Evolutionary conservation across 2,797 vertebrate genomes (phyloP).

Genomic region (Bucorvus abyssinicus): DNA sequence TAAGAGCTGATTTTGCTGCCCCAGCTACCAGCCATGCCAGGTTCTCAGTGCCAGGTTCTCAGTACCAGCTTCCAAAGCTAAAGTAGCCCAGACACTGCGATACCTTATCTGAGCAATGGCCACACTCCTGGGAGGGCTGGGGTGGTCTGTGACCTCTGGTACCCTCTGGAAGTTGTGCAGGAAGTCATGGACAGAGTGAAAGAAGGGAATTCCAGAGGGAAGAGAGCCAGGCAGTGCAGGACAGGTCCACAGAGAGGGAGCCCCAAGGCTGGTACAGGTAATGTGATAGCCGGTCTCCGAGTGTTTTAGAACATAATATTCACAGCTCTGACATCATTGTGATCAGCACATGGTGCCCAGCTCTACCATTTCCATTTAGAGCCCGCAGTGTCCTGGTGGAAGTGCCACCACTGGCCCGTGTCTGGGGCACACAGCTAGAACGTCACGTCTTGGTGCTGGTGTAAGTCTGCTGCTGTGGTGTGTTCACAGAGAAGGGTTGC

Average conservation of each 20-base stretch:
- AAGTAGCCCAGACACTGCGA: background rate
- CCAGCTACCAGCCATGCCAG: background rate
- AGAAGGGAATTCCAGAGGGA: background rate
- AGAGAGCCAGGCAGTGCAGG: background rate
- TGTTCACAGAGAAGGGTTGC: background rate
- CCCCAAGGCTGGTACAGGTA: background rate
- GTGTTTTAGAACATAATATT: background rate
- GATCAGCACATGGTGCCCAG: background rate
- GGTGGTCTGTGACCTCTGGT: background rate
- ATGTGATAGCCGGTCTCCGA: fast-evolving
- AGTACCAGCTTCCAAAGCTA: background rate
- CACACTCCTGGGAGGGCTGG: background rate
- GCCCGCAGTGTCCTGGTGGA: background rate
- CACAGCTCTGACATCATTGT: background rate
- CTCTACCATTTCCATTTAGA: background rate
- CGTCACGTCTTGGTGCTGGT: background rate
- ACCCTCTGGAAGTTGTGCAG: background rate
- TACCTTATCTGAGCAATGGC: background rate
- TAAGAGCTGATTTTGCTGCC: background rate
- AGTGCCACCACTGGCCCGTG: background rate
- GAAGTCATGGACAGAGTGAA: background rate
- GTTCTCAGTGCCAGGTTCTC: background rate
- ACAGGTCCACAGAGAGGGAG: background rate
- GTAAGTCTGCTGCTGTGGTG: background rate
- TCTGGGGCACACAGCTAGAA: background rate